Evolutionary conservation across 2,797 vertebrate genomes (phyloP), one percentile per base, ranked within the genome.

Genomic region (Halcyon badia): DNA sequence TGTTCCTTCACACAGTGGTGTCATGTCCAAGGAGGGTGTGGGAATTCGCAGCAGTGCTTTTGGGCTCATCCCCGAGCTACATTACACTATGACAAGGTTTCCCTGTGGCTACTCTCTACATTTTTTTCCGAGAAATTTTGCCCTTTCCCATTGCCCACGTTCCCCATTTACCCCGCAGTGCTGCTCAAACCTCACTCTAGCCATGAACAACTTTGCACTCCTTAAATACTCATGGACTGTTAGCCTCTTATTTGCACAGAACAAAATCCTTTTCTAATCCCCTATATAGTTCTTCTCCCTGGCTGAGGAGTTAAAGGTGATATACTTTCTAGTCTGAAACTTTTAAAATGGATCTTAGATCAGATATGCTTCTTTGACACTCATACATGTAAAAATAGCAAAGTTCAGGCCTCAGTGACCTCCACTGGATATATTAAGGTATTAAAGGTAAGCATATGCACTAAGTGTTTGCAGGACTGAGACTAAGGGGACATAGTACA

Each of bases 211-310:
- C 41, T 88, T 70, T 41, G 26, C 22, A 5, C 13, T 81, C 9
- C 33, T 81, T 68, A 52, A 85, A 30, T 31, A 33, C 15, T 20
- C 1, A 0, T 25, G 44, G 44, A 11, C 39, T 72, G 20, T 41
- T 70, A 35, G 39, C 25, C 39, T 87, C 14, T 22, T 70, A 0
- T 83, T 80, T 83, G 48, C 77, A 68, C 35, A 68, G 75, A 57
- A n/a, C 44, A 89, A 87, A 95, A 75, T 64, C 68, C 76, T 54
- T 85, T 56, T 19, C 19, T 85, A 89, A 86, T 94, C 33, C 44
- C 49, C 51, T 51, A 1, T 33, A 6, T 16, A 68, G 44, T 65
- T 93, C 71, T 76, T 66, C 37, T 73, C 33, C 44, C 31, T 81
- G 49, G 21, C 49, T 88, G 44, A 71, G 41, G 61, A 91, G 41